These are phyloP conservation scores for Gobiocypris rarus DNA, from an alignment of 2,113 vertebrate species.

Conservation along the genomic window DNA sequence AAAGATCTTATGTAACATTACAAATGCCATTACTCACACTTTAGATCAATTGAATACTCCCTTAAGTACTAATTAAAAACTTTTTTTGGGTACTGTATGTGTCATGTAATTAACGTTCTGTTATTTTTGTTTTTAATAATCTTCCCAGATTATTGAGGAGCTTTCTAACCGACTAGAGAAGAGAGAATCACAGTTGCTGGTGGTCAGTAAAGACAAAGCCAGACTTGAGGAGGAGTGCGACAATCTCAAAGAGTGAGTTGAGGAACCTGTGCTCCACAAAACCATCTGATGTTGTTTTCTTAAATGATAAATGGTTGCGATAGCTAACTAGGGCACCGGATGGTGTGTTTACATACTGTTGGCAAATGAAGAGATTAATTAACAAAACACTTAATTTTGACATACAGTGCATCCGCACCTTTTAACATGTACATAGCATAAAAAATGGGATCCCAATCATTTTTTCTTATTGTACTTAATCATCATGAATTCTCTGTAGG, in stretches of 20 bases:
- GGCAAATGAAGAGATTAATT: not conserved
- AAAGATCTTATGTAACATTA: not conserved
- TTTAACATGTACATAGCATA: not conserved
- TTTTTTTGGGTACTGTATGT: not conserved
- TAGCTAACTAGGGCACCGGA: not conserved
- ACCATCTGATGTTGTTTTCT: not conserved
- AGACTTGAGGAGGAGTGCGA: conserved; percentile 91
- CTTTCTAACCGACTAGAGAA: conserved; percentile 90
- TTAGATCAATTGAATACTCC: not conserved
- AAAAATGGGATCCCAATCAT: not conserved
- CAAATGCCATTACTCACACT: too few relatives aligned
- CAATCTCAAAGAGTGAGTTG: conserved; percentile 96
- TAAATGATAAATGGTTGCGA: not conserved
- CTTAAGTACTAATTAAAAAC: not conserved
- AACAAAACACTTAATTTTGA: not conserved
- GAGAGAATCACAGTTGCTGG: conserved; percentile 90
- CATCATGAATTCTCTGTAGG: not conserved
- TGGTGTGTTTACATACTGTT: not conserved
- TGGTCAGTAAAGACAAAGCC: conserved; percentile 95
- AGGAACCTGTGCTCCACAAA: not conserved
- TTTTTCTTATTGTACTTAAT: not conserved
- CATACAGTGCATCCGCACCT: not conserved
- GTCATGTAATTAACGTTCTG: not conserved
- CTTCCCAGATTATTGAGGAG: conserved; percentile 86
- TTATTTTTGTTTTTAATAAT: not conserved